Percentiles rank a stretch among this genome's conserved stretches.
Evolutionary conservation across 2,888 invertebrate species (phyloP).

Genomic region (Drosophila peninsularis): DNA sequence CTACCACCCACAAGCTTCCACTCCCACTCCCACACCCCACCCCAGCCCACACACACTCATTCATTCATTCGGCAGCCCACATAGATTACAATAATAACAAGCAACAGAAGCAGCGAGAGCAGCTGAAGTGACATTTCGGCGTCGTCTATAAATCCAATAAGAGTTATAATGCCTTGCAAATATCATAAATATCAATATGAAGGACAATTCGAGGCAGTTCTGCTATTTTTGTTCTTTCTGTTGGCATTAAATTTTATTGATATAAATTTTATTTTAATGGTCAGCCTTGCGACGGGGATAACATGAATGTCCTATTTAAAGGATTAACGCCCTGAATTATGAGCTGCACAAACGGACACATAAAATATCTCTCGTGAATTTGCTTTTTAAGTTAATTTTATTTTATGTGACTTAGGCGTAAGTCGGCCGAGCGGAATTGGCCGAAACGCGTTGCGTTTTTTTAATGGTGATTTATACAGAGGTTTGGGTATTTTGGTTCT

Average conservation of each 20-base stretch:
- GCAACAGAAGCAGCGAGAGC: background rate
- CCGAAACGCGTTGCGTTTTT: conserved; percentile 65
- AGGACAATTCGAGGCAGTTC: conserved; percentile 48
- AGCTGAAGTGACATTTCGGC: conserved; percentile 29
- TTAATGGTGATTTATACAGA: conserved; percentile 77
- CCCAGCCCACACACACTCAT: background rate
- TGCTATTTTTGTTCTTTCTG: conserved; percentile 35
- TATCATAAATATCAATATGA: conserved; percentile 79
- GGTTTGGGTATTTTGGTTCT: background rate
- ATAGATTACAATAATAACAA: conserved; percentile 31
- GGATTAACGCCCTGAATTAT: conserved; percentile 84
- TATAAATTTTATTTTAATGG: conserved; percentile 82
- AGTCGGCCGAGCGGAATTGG: conserved; percentile 9
- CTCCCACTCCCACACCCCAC: background rate
- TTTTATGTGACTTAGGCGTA: conserved; percentile 77
- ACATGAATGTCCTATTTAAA: conserved; percentile 84
- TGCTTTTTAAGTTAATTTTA: conserved; percentile 84
- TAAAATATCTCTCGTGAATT: conserved; percentile 80
- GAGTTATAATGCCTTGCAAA: conserved; percentile 76
- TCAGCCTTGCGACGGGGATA: conserved; percentile 69
- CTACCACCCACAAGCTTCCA: background rate
- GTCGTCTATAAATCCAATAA: conserved; percentile 72
- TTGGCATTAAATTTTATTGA: conserved; percentile 72
- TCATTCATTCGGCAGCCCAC: conserved; percentile 2
- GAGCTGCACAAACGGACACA: conserved; percentile 58